A percentile compares a stretch with the other conserved stretches of the same genome.
Evolutionary conservation across 2,888 invertebrate genomes (phyloP).

Genomic region (Pogonocherus hispidulus): DNA sequence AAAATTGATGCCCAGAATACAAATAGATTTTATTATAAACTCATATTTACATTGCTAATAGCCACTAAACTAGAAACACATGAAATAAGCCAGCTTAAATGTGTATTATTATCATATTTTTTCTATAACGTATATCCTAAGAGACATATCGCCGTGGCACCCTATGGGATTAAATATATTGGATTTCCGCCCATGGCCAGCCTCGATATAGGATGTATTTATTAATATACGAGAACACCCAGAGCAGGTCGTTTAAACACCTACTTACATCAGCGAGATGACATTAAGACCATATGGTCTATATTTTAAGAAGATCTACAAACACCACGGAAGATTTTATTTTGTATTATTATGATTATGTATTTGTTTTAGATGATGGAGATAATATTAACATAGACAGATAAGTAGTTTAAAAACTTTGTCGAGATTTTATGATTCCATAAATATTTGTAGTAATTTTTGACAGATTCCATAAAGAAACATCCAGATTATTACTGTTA

Average conservation of each 20-base stretch:
- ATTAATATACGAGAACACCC: conserved; percentile 9
- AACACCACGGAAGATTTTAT: background rate
- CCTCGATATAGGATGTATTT: background rate
- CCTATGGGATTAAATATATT: background rate
- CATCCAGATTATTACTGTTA: too few relatives aligned
- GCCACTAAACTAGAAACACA: background rate
- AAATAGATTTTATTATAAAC: too few relatives aligned
- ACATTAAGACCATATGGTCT: conserved; percentile 12
- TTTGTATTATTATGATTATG: background rate
- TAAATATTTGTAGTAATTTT: background rate
- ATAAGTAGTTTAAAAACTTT: background rate
- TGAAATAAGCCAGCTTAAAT: background rate
- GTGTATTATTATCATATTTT: background rate
- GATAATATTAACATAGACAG: background rate
- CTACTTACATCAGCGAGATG: conserved; percentile 7
- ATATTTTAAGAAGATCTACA: background rate
- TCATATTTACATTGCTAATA: background rate
- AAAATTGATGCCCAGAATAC: too few relatives aligned
- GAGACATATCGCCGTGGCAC: background rate
- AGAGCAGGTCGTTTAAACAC: conserved; percentile 1
- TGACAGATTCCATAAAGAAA: too few relatives aligned
- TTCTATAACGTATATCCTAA: background rate
- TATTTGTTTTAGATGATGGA: background rate
- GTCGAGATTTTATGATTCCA: background rate
- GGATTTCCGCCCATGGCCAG: background rate